Conservation (phyloP, 92 coral and sea anemone species). For the Porites rus region DNA sequence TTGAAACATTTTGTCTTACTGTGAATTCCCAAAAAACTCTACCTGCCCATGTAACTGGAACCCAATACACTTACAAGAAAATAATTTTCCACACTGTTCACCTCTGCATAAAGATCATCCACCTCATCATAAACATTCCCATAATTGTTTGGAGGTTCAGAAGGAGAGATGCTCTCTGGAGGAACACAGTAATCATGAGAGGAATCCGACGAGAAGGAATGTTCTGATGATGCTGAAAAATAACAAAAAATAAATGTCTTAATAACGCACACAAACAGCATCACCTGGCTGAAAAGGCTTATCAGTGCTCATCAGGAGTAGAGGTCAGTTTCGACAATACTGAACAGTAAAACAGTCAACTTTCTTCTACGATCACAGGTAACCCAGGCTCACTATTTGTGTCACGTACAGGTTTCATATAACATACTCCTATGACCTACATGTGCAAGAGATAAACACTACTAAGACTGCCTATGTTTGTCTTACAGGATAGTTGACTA, state of each 20-base stretch:
- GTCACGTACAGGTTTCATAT: too few species aligned
- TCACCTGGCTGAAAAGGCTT: too few species aligned
- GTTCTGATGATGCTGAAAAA: constrained; percentile 39
- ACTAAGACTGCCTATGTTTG: too few species aligned
- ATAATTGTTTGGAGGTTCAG: constrained; percentile 24
- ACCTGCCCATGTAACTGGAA: neutral
- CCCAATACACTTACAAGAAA: neutral
- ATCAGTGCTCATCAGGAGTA: neutral
- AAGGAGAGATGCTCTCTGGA: constrained; percentile 37
- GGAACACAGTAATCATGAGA: constrained; percentile 53
- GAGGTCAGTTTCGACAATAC: neutral
- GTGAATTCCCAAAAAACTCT: neutral
- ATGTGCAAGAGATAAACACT: too few species aligned
- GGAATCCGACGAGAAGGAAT: constrained; percentile 48
- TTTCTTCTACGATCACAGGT: too few species aligned
- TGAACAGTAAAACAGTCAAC: neutral
- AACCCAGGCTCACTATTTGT: too few species aligned
- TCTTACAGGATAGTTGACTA: too few species aligned
- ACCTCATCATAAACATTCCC: neutral
- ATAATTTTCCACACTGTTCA: neutral
- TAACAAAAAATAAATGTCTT: neutral
- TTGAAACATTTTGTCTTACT: too few species aligned
- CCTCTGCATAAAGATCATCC: constrained; percentile 40
- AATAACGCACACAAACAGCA: neutral
- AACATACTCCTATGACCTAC: too few species aligned